A percentile compares a stretch with the other conserved stretches of the same genome.
Conservation (phyloP, 2,113 vertebrate genomes). For the Mobula birostris region DNA sequence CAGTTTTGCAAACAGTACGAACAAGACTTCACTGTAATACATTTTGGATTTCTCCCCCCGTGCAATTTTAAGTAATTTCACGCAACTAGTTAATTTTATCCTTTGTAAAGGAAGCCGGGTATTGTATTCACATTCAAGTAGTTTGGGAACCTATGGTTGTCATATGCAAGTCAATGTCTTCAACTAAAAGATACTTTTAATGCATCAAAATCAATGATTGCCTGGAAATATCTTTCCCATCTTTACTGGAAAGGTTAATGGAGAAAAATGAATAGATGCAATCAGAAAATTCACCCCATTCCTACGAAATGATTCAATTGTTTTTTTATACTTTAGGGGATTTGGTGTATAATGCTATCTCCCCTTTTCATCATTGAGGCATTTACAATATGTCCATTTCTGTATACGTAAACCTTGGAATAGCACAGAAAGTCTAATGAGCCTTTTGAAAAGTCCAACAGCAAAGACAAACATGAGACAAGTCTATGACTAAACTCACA, state of each 20-base stretch:
- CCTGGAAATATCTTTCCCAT: background rate
- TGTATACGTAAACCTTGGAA: background rate
- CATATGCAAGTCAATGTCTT: background rate
- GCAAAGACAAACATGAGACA: background rate
- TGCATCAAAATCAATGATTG: constrained; percentile 17
- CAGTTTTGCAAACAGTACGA: background rate
- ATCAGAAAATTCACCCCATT: constrained; percentile 18
- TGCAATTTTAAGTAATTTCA: background rate
- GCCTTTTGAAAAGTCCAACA: background rate
- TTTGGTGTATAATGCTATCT: background rate
- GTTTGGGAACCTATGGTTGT: background rate
- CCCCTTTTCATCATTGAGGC: background rate
- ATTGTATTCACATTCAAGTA: background rate
- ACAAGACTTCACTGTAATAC: background rate
- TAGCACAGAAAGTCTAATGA: background rate
- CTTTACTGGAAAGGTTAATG: constrained; percentile 34
- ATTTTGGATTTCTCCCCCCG: background rate
- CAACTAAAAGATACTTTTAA: background rate
- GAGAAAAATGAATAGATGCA: background rate
- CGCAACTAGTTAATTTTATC: background rate
- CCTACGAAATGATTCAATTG: background rate
- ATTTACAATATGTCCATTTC: background rate
- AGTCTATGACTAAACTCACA: background rate
- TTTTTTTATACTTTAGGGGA: background rate
- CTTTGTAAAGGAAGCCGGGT: background rate